Conservation (phyloP, 2,797 vertebrate genomes). For the Fratercula arctica region DNA sequence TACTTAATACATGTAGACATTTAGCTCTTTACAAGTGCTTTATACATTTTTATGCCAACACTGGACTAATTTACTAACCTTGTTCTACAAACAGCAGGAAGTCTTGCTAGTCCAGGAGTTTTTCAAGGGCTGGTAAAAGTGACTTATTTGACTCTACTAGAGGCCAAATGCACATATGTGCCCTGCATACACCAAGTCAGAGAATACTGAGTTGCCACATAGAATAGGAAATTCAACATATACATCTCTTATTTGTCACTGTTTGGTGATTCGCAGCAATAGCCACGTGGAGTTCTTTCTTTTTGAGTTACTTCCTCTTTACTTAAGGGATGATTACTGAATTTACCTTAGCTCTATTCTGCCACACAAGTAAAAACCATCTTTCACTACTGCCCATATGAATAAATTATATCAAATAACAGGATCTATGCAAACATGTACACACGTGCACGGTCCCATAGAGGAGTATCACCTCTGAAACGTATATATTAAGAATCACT, state of each 20-base stretch:
- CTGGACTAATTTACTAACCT: background rate
- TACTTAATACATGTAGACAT: background rate
- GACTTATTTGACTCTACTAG: slow-evolving; percentile 2
- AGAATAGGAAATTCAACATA: background rate
- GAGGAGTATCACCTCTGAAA: background rate
- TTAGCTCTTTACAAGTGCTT: background rate
- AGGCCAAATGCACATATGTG: slow-evolving; percentile 17
- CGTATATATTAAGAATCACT: background rate
- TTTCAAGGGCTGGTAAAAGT: slow-evolving; percentile 33
- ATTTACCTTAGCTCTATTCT: background rate
- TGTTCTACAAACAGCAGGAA: slow-evolving; percentile 37
- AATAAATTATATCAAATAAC: background rate
- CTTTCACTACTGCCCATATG: background rate
- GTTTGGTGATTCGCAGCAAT: background rate
- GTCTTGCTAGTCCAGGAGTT: background rate
- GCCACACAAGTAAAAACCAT: background rate
- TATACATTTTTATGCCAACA: background rate
- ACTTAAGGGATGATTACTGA: background rate
- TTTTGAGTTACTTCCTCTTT: background rate
- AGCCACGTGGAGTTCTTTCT: background rate
- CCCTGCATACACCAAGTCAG: background rate
- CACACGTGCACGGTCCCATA: rapidly evolving
- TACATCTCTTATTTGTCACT: background rate
- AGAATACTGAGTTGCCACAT: background rate
- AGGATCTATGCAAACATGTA: background rate